Base-by-base conservation (phyloP, 2,797 vertebrate genomes). In the Hypotaenidia okinawae region DNA sequence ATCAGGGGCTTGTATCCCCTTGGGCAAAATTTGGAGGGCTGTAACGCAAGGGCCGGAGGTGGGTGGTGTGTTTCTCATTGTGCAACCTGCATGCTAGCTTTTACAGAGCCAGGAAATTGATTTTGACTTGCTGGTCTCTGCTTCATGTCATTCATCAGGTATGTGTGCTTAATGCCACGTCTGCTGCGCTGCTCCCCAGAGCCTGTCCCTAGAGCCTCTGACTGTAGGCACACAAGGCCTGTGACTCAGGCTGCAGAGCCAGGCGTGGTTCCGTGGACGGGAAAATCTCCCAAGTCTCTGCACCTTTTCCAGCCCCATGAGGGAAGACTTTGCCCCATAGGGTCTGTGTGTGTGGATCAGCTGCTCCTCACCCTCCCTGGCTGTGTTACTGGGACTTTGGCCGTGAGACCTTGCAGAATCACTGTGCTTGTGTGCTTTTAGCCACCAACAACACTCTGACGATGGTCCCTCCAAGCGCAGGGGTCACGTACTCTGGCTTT, bases 181-280 rank as follows among this genome's bases (percentile, higher is more conserved):
- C 73, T 25, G 61, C 55, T 68, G 39, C 30, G 5, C 39, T 25
- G 68, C 58, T 55, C 43, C 41, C 54, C 5, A 13, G 43, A 64
- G 61, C 61, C 30, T 43, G 16, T 18, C 27, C 75, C 84, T 51
- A 43, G 51, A 72, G 25, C 64, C 21, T 62, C 61, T 25, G 55
- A 28, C 35, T 91, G 41, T 3, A 24, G 61, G 13, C 33, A 57
- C n/a, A 18, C 62, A 47, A 35, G 21, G 4, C 43, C 32, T 6
- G 14, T 16, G 59, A 62, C 45, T 59, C 27, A 24, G 39, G 32
- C 80, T 83, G 77, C 52, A 55, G 68, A 80, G 27, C 43, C 58
- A 33, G 23, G 27, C 33, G 33, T 1, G 0, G 5, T 13, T 75
- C 45, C 1, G 0, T 2, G 6, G 27, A 77, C 30, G n/a, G 43